Base-by-base conservation (phyloP, 2,888 invertebrate species). In the Nezara viridula region DNA sequence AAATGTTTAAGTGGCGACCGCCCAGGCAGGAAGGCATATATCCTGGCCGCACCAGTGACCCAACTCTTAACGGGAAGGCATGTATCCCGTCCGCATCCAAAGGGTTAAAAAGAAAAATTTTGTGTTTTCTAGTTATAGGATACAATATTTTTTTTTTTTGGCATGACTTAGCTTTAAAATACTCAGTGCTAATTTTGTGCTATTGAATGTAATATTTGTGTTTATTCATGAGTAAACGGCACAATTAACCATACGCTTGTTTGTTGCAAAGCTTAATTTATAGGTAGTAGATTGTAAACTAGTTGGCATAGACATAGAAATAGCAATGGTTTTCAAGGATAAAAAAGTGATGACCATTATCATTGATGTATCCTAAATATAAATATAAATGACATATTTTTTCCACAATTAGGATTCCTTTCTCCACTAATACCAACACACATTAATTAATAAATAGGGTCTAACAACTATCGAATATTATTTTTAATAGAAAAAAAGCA, bases 111-210 rank as follows among this genome's bases (percentile, higher is more conserved):
- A 60, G 14, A 66, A 66, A 12, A 55, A 7, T 27, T 2, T 52
- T 24, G 12, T 60, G 27, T 14, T 14, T 60, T 27, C 10, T 60
- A 73, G 66, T 27, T 60, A 60, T 73, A 73, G 66, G 66, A 73
- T 73, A 73, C 66, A 73, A 37, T 73, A 37, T 19, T 73, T 32
- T 73, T 73, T n/a, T 60, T 37, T 19, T 73, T 73, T 73, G 37
- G 66, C 66, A 73, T 73, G 66, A 73, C 9, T 73, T 73, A 73
- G 66, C 66, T 37, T 73, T 73, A 7, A 66, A 73, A 14, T 37
- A 73, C 16, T 73, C 32, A 73, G 66, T 37, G 66, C 32, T 73
- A 24, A 32, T 37, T 37, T 73, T 37, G 37, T 9, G 16, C 66
- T 37, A 37, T 7, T 37, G 66, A 73, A 73, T 37, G 32, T 37